Evolutionary conservation across 2,113 vertebrate species (phyloP), one percentile per base, ranked within the genome.

Genomic region (Sebastes fasciatus): DNA sequence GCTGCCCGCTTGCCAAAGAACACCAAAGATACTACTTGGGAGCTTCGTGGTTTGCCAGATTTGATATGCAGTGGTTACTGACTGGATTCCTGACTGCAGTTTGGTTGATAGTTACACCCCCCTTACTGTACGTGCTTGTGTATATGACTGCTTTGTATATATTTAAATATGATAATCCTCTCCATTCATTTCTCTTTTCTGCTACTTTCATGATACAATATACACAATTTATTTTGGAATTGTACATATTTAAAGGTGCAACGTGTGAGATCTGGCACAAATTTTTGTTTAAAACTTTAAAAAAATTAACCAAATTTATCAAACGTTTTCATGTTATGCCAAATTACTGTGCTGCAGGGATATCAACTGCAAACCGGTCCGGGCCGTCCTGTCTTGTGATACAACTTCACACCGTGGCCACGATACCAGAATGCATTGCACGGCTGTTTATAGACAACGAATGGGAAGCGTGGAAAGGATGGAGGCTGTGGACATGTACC

Each of bases 181-280:
- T 52, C 54, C 26, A 5, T 68, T 61, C 4, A 12, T 51, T 60
- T 69, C 48, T 67, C 65, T 66, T 66, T 57, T 75, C 64, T 78
- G 77, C 72, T 88, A 67, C 76, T 78, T 51, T 81, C 60, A 40
- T 67, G 45, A 79, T 71, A 81, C 66, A 70, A 72, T 66, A 68
- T 49, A 79, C 70, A 80, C 34, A 73, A 51, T 16, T 14, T 10
- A 58, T 60, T 69, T 48, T 66, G 7, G 10, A 61, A 51, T 57
- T 72, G 61, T 75, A 65, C 62, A 55, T 14, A 34, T 43, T 46
- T 57, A 43, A 45, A 58, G 12, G 23, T 60, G 57, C 57, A 60
- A 14, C 57, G 58, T 61, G 23, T 14, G 34, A 12, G 4, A 23
- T 58, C 55, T 23, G 55, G 4, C 8, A 4, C n/a, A 54, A n/a